Evolutionary conservation across 2,797 vertebrate genomes (phyloP).

Genomic region (Oryzias sinensis): DNA sequence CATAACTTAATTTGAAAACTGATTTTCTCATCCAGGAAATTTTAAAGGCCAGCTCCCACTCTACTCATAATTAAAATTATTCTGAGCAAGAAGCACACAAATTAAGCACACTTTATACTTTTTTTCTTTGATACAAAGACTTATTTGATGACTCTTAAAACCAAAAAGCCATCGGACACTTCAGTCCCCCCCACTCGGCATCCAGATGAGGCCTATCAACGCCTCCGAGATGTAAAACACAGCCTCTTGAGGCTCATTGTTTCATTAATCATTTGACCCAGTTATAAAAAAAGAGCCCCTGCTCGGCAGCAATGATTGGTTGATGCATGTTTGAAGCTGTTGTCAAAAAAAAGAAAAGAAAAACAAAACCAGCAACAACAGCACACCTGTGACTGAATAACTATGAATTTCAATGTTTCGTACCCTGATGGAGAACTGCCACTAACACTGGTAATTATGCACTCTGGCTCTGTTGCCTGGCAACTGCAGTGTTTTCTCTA

Average conservation of each 20-base stretch:
- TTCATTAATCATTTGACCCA: conserved; percentile 54
- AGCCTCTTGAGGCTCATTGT: conserved; percentile 48
- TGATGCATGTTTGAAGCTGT: conserved; percentile 36
- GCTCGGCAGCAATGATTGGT: conserved; percentile 25
- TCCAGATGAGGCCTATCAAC: conserved; percentile 65
- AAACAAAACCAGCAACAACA: conserved; percentile 25
- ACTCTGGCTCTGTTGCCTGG: conserved; percentile 44
- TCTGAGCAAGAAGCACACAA: background rate
- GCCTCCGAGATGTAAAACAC: conserved; percentile 65
- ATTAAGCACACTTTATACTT: background rate
- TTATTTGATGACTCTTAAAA: conserved; percentile 24
- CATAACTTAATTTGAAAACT: conserved; percentile 24
- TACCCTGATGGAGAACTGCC: conserved; percentile 44
- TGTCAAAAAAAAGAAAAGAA: conserved; percentile 1
- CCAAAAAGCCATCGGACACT: conserved; percentile 46
- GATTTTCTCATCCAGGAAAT: conserved; percentile 14
- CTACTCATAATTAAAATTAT: background rate
- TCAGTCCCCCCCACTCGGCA: conserved; percentile 38
- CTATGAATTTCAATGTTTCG: conserved; percentile 42
- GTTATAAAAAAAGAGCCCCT: conserved; percentile 39
- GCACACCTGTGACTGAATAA: conserved; percentile 63
- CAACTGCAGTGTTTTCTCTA: conserved; percentile 49
- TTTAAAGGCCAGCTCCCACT: background rate
- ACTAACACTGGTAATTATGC: conserved; percentile 54
- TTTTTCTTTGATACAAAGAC: conserved; percentile 1